Evolutionary conservation across 1,140 invertebrate genomes (phyloP), one percentile per base, ranked within the genome.

Genomic region (Bemisia tabaci): DNA sequence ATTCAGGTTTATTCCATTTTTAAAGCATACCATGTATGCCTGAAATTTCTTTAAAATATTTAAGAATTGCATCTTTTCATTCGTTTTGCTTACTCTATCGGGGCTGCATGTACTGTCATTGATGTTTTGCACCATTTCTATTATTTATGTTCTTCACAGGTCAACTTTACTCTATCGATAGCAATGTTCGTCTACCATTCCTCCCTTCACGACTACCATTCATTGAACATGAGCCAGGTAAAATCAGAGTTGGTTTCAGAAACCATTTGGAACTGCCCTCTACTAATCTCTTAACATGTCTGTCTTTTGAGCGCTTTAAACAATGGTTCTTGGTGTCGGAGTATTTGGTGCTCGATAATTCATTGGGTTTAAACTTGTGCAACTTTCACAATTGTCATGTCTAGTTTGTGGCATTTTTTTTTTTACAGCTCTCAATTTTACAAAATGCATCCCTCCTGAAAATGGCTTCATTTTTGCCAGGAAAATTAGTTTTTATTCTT

Each of bases 91-190:
- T 48, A 48, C 5, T 48, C 33, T 48, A 17, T 48, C 33, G 33
- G 33, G 33, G 33, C 5, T 48, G 33, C 33, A 48, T 48, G 33
- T 48, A 9, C 33, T 48, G 33, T 48, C 17, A 48, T 48, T 48
- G 5, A 48, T 48, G 33, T 48, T 48, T 48, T 48, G 33, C 33
- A 48, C 33, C 17, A 48, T 48, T 48, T n/a, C n/a, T n/a, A 17
- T 48, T 48, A 48, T 48, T 48, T 48, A 48, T 48, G 33, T 48
- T 48, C 33, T 67, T 79, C 79, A 26, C 82, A 85, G 84, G 84
- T 83, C 82, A 85, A 79, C 75, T 82, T 72, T 84, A 83, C 76
- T 84, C 84, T 72, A 79, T 81, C 73, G 77, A 80, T 75, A 75
- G 79, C 64, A 72, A 75, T 72, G 76, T 77, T 73, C 72, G 70